Percentiles rank a stretch among this genome's conserved stretches.
Conservation (phyloP, 2,888 invertebrate genomes). For the Seladonia tumulorum region DNA sequence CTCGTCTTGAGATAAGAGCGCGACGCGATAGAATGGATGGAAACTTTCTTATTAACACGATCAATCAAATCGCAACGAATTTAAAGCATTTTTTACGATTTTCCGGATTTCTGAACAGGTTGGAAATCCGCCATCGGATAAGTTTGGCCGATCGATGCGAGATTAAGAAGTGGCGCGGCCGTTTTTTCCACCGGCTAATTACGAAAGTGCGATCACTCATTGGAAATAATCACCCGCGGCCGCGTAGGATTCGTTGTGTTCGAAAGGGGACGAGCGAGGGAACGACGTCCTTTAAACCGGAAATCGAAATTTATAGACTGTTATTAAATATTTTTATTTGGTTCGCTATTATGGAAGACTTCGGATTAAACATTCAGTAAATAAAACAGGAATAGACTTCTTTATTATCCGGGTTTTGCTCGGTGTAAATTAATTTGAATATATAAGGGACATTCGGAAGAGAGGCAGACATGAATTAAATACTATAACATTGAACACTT, state of each 20-base stretch:
- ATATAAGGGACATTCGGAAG: neutral
- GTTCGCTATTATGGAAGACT: neutral
- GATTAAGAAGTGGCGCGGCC: conserved; percentile 69
- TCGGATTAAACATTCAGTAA: neutral
- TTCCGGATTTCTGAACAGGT: conserved; percentile 69
- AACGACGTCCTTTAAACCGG: conserved; percentile 4
- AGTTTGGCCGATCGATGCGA: conserved; percentile 70
- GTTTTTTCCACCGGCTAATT: conserved; percentile 65
- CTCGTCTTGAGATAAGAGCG: conserved; percentile 63
- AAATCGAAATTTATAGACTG: conserved; percentile 5
- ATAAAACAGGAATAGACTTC: neutral
- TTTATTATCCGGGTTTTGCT: neutral
- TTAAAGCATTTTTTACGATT: conserved; percentile 77
- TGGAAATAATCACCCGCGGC: conserved; percentile 64
- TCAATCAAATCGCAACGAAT: conserved; percentile 78
- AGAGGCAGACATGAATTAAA: neutral
- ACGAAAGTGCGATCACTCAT: conserved; percentile 65
- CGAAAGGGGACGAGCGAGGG: conserved; percentile 10
- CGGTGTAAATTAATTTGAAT: neutral
- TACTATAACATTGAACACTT: neutral
- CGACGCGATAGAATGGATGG: conserved; percentile 68
- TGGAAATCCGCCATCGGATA: conserved; percentile 54
- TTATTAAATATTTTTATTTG: neutral
- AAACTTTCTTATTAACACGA: conserved; percentile 80
- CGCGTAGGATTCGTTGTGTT: conserved; percentile 22